Evolutionary conservation across 2,888 invertebrate genomes (phyloP), one percentile per base, ranked within the genome.

Genomic region (Dryococelus australis): DNA sequence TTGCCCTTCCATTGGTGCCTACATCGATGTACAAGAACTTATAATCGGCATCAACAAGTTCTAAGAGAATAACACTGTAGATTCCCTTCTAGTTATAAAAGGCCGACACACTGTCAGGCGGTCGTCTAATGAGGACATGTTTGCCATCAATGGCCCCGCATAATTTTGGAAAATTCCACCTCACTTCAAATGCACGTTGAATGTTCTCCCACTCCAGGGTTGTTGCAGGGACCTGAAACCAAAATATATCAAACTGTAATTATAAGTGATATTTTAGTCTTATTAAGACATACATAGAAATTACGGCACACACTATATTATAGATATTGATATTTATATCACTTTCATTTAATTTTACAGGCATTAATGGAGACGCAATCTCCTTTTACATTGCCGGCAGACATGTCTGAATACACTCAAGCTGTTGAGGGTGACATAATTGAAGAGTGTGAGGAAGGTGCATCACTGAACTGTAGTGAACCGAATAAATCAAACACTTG

Each of bases 21-120:
- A 16, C 79, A 79, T 79, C 79, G 79, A 79, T 79, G 79, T 79
- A 79, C 79, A 10, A 79, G 27, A 79, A 79, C n/a, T 79, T 79
- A 79, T 79, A 79, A 24, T 79, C 24, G 6, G 79, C 79, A 79
- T 79, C 79, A 24, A 79, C 79, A 79, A 79, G 6, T 27, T 8
- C 79, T 79, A 79, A 27, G 9, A 79, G 27, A 26, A 79, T 79
- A 24, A 79, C 79, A 79, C 79, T 79, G 20, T 79, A 79, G 27
- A 9, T 79, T 24, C 27, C 6, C 27, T 27, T 10, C 6, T 79
- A 79, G 8, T 79, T 79, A 27, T 79, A 16, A 27, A 79, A 79
- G n/a, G 6, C 20, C 16, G 20, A 79, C 79, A 24, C 79, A 79
- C 79, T 79, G 24, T 16, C 27, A 24, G 79, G 79, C 8, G 79